Conservation (phyloP, 1,140 invertebrate species). For the Theocolax elegans region DNA sequence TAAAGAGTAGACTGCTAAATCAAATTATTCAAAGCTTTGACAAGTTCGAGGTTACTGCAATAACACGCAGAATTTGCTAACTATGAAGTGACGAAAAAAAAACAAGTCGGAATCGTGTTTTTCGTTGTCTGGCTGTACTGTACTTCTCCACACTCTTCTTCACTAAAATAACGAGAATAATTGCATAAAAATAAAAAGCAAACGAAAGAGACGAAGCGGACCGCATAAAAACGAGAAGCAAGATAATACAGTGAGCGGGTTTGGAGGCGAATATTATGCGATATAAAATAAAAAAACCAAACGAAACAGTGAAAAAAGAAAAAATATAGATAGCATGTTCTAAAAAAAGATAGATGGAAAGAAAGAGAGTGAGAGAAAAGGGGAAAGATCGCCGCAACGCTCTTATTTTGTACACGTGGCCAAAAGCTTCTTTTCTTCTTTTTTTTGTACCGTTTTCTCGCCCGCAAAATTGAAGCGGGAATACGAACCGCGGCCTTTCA, state of each 20-base stretch:
- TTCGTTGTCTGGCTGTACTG: no score
- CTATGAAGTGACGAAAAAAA: neutral
- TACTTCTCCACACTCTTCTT: neutral
- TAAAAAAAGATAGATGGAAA: neutral
- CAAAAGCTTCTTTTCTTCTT: slow-evolving; percentile 3
- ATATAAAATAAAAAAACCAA: neutral
- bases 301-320: neutral
- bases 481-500: neutral
- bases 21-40: no score
- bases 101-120: no score
- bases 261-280: neutral
- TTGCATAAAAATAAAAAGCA: neutral
- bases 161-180: neutral
- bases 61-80: no score
- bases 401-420: slow-evolving; percentile 5
- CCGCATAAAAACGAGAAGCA: neutral
- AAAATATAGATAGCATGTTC: neutral
- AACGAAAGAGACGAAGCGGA: neutral
- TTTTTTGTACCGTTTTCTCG: neutral
- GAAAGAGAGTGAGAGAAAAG: no score
- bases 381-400: neutral
- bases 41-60: no score
- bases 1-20: no score
- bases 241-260: neutral
- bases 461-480: neutral